Conservation (phyloP, 2,113 vertebrate genomes). For the Amblyopsis rosae region DNA sequence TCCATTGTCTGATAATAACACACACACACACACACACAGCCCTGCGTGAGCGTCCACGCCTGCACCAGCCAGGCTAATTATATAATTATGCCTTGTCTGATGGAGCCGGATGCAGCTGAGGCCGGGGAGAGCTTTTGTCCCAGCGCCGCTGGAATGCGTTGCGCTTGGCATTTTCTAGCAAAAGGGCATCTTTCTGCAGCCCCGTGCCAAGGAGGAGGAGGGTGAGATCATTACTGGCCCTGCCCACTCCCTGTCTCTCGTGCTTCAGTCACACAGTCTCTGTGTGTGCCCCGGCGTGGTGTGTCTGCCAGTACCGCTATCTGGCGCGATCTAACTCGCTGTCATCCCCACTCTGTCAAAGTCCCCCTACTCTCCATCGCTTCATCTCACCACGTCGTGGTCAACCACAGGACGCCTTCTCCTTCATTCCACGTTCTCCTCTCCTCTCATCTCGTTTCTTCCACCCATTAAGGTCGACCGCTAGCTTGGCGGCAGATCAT, state of each 20-base stretch:
- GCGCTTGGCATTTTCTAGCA: conserved; percentile 77
- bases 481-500: too few species aligned
- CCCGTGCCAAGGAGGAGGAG: conserved; percentile 60
- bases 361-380: too few species aligned
- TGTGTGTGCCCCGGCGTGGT: conserved; percentile 16
- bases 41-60: conserved; percentile 44
- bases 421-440: not conserved
- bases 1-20: conserved; percentile 63
- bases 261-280: conserved; percentile 41
- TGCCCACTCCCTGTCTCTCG: conserved; percentile 67
- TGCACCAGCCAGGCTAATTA: conserved; percentile 64
- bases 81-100: conserved; percentile 75
- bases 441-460: not conserved
- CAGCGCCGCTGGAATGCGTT: conserved; percentile 70
- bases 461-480: not conserved
- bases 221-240: conserved; percentile 73
- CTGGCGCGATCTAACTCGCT: conserved; percentile 21
- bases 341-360: conserved; percentile 20
- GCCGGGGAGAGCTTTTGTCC: conserved; percentile 69
- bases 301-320: conserved; percentile 10
- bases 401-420: too few species aligned
- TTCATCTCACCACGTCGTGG: too few species aligned
- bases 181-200: conserved; percentile 79
- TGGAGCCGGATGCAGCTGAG: conserved; percentile 61
- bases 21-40: conserved; percentile 16